Conservation (phyloP, 2,113 vertebrate genomes). For the Trachemys scripta region DNA sequence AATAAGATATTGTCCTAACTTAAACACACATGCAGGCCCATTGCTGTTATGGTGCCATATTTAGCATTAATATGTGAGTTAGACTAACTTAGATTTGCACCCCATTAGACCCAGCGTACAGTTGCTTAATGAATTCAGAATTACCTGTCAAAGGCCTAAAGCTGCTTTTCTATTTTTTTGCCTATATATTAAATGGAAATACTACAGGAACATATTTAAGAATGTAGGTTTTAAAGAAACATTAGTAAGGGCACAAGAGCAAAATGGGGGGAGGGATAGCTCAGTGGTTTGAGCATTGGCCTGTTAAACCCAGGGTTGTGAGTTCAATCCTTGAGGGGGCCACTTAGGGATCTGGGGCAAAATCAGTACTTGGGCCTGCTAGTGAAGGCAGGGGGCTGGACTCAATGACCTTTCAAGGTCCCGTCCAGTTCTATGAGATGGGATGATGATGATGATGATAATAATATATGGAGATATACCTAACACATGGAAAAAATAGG, state of each 20-base stretch:
- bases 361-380: too few species aligned
- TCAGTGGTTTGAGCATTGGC: too few species aligned
- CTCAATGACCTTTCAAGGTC: too few species aligned
- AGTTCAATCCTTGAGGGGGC: too few species aligned
- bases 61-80: not conserved
- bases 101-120: not conserved
- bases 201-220: not conserved
- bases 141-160: not conserved
- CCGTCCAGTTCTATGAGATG: too few species aligned
- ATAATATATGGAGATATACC: too few species aligned
- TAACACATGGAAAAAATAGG: not conserved
- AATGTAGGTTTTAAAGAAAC: not conserved
- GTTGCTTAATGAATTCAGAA: not conserved
- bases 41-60: not conserved
- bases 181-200: not conserved
- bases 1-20: not conserved
- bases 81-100: not conserved
- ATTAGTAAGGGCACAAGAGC: not conserved
- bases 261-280: not conserved
- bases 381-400: too few species aligned
- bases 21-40: not conserved
- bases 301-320: too few species aligned
- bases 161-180: not conserved
- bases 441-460: too few species aligned
- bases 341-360: too few species aligned